Evolutionary conservation across 2,797 vertebrate species (phyloP).

Genomic region (Kryptopterus vitreolus): DNA sequence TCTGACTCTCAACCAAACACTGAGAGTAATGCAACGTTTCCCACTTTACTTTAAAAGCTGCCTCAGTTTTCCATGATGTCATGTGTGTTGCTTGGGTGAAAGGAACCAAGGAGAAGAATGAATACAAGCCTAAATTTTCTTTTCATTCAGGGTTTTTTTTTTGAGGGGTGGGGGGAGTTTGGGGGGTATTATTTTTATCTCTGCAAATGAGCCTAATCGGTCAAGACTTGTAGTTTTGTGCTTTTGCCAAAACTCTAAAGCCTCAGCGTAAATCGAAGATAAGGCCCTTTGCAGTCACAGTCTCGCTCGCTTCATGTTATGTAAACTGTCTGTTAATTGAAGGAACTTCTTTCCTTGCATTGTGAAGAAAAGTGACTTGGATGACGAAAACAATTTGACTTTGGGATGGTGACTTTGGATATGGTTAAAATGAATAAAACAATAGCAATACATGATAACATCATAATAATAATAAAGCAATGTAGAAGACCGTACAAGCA

Average conservation of each 20-base stretch:
- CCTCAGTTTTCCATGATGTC: slow-evolving; percentile 81
- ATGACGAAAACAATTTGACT: background rate
- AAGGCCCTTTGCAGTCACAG: slow-evolving; percentile 36
- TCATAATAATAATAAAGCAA: too few relatives aligned
- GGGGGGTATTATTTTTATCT: slow-evolving; percentile 31
- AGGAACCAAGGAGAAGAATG: slow-evolving; percentile 66
- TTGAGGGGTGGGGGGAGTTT: too few relatives aligned
- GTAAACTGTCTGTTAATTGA: slow-evolving; percentile 40
- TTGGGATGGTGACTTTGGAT: background rate
- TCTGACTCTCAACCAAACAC: slow-evolving; percentile 67
- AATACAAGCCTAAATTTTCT: slow-evolving; percentile 68
- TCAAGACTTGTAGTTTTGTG: slow-evolving; percentile 43
- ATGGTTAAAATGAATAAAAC: slow-evolving; percentile 4
- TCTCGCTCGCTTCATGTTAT: slow-evolving; percentile 29
- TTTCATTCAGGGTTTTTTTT: slow-evolving; percentile 50
- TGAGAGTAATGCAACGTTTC: slow-evolving; percentile 65
- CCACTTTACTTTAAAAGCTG: slow-evolving; percentile 62
- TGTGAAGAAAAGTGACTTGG: slow-evolving; percentile 26
- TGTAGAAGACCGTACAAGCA: too few relatives aligned
- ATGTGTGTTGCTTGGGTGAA: slow-evolving; percentile 65
- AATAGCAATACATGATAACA: too few relatives aligned
- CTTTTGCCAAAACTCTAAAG: slow-evolving; percentile 49
- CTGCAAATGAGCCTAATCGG: slow-evolving; percentile 45
- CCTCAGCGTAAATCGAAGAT: slow-evolving; percentile 44
- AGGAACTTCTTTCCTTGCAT: slow-evolving; percentile 35